Conservation (phyloP, 2,113 vertebrate species). For the Varanus komodoensis region DNA sequence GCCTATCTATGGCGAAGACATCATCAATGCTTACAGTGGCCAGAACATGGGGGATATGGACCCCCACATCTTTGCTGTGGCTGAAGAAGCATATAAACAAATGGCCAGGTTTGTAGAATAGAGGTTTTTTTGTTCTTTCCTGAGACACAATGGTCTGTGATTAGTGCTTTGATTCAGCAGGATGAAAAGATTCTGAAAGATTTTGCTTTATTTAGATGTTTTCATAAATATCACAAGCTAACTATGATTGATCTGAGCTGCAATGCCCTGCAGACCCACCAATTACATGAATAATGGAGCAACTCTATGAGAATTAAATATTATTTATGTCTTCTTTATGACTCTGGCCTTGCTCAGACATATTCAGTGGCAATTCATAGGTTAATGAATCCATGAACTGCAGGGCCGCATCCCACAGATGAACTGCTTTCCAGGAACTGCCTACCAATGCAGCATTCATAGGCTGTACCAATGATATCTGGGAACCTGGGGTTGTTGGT, state of each 20-base stretch:
- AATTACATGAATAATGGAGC: background rate
- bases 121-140: background rate
- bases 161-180: background rate
- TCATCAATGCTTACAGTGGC: conserved; percentile 98
- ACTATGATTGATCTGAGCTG: background rate
- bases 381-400: too few relatives aligned
- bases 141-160: background rate
- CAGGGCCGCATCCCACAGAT: too few relatives aligned
- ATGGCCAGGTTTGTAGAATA: conserved; percentile 92
- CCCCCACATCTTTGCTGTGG: conserved; percentile 98
- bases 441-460: too few relatives aligned
- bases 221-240: background rate
- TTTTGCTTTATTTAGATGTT: background rate
- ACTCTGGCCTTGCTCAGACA: background rate
- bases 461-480: too few relatives aligned
- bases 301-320: background rate
- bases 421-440: too few relatives aligned
- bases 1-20: conserved; percentile 96
- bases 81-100: conserved; percentile 98
- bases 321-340: background rate
- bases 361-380: too few relatives aligned
- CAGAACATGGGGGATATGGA: conserved; percentile 99
- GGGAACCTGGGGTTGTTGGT: too few relatives aligned
- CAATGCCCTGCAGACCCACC: background rate
- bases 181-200: conserved; percentile 16